Conservation (phyloP, 2,888 invertebrate genomes). For the Diloba caeruleocephala region DNA sequence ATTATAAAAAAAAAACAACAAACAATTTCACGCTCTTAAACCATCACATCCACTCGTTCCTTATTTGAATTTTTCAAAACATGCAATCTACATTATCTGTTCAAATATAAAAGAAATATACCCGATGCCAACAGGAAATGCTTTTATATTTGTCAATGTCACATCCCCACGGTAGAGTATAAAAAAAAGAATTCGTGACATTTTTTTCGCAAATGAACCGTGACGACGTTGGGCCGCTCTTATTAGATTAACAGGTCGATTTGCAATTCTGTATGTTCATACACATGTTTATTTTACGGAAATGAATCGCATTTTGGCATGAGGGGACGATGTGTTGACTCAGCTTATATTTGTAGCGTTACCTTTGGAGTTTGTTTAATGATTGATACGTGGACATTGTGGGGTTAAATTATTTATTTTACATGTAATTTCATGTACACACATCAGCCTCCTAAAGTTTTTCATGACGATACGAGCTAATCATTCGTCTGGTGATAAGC, state of each 20-base stretch:
- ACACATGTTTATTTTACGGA: constrained; percentile 88
- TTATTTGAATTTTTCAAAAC: constrained; percentile 66
- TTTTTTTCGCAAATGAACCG: constrained; percentile 88
- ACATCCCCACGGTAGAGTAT: constrained; percentile 68
- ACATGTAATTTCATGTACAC: neutral
- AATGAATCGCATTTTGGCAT: constrained; percentile 84
- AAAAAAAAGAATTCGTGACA: constrained; percentile 70
- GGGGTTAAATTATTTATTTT: constrained; percentile 30
- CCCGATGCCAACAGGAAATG: constrained; percentile 79
- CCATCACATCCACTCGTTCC: constrained; percentile 45
- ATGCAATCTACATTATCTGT: constrained; percentile 81
- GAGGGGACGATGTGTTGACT: constrained; percentile 81
- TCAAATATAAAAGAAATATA: constrained; percentile 79
- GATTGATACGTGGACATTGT: constrained; percentile 41
- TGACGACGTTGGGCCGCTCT: constrained; percentile 77
- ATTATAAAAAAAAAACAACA: constrained; percentile 30
- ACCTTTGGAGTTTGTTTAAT: constrained; percentile 53
- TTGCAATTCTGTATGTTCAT: constrained; percentile 86
- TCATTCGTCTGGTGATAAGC: no score
- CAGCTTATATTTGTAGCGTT: constrained; percentile 65
- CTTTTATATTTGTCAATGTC: constrained; percentile 88
- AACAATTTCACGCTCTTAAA: constrained; percentile 49
- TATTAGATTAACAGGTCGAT: constrained; percentile 89
- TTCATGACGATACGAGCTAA: no score
- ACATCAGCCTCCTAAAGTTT: no score